A percentile compares a stretch with the other conserved stretches of the same genome.
Conservation (phyloP, 2,797 vertebrate species). For the Eurystomus glaucurus region DNA sequence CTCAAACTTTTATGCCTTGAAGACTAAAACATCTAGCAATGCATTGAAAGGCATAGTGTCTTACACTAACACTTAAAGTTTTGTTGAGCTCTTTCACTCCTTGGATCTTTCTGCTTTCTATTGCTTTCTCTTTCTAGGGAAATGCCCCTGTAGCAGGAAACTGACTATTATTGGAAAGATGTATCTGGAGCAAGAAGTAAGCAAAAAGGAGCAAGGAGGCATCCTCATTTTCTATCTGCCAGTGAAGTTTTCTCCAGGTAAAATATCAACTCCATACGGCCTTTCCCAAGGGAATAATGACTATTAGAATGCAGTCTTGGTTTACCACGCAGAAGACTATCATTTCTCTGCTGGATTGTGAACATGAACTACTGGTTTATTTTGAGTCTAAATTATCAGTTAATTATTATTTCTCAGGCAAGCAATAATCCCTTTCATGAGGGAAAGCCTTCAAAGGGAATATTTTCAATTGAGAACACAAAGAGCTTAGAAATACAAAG, state of each 20-base stretch:
- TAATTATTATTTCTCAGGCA: conserved; percentile 58
- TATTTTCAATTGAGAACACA: conserved; percentile 48
- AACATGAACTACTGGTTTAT: not conserved
- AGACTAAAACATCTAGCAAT: not conserved
- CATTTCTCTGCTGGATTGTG: not conserved
- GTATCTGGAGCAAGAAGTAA: not conserved
- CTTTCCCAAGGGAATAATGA: not conserved
- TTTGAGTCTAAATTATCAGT: conserved; percentile 37
- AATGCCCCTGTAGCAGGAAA: not conserved
- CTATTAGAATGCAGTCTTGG: not conserved
- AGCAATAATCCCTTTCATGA: conserved; percentile 10
- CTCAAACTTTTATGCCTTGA: not conserved
- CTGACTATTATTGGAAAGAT: not conserved
- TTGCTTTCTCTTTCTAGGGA: not conserved
- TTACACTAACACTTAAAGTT: not conserved
- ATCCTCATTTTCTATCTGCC: not conserved
- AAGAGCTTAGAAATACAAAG: conserved; percentile 15
- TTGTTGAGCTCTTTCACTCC: not conserved
- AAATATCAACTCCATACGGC: not conserved
- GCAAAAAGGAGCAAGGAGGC: not conserved
- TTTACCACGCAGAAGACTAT: not conserved
- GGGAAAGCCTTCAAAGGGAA: conserved; percentile 40
- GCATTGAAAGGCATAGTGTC: not conserved
- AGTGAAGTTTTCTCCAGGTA: not conserved
- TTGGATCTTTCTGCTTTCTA: not conserved